phyloP scores from a whole-genome alignment of 2,888 invertebrate genomes.

The Sarcophaga carnaria region DNA sequence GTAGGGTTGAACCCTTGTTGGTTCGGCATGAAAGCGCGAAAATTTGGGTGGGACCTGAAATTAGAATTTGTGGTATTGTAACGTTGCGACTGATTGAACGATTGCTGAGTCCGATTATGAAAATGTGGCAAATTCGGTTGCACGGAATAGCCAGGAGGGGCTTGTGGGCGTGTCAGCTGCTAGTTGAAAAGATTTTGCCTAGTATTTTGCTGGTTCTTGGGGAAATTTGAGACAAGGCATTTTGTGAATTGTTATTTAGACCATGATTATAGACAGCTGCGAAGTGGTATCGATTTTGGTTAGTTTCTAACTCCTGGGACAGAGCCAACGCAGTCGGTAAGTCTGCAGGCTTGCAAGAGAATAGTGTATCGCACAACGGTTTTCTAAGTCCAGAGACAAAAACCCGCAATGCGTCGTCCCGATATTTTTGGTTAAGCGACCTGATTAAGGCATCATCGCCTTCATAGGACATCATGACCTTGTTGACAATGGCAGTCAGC shows the following conservation, averaged over 20 bases:
- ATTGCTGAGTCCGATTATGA: background rate
- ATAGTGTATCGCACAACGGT: constrained; percentile 29
- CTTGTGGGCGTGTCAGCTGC: background rate
- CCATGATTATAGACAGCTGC: constrained; percentile 20
- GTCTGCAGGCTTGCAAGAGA: constrained; percentile 53
- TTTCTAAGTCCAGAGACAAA: constrained; percentile 40
- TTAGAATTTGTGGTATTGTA: too few relatives aligned
- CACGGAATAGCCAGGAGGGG: background rate
- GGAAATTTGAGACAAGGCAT: background rate
- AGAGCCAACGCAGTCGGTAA: constrained; percentile 40
- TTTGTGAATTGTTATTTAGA: background rate
- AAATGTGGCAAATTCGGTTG: too few relatives aligned
- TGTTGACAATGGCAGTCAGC: constrained; percentile 45
- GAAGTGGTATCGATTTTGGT: constrained; percentile 50
- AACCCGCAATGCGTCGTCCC: constrained; percentile 42
- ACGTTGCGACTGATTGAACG: too few relatives aligned
- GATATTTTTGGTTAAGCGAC: constrained; percentile 61
- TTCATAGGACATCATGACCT: constrained; percentile 20
- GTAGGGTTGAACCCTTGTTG: too few relatives aligned
- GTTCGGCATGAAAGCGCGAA: background rate
- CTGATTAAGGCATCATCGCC: constrained; percentile 27
- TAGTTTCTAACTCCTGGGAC: constrained; percentile 56
- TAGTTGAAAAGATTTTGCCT: background rate
- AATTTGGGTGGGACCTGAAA: background rate
- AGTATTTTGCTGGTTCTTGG: too few relatives aligned